A percentile compares a stretch with the other conserved stretches of the same genome.
Conservation (phyloP, 2,113 vertebrate species). For the Marcusenius ussheri region DNA sequence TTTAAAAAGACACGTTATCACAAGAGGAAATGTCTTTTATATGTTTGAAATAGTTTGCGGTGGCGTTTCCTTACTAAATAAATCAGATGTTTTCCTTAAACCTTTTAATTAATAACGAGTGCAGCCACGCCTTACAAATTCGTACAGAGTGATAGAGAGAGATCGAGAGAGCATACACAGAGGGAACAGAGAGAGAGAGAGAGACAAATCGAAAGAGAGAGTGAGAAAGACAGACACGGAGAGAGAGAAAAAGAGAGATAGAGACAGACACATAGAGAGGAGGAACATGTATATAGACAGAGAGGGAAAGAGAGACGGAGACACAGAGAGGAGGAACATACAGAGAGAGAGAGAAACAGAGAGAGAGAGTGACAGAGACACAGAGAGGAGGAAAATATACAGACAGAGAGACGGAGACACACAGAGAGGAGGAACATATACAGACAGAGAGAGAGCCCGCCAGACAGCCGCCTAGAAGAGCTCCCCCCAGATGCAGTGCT, state of each 20-base stretch:
- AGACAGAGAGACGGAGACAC: too few relatives aligned
- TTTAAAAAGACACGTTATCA: not conserved
- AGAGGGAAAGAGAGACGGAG: too few relatives aligned
- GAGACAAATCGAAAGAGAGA: too few relatives aligned
- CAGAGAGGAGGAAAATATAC: too few relatives aligned
- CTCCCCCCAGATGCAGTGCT: not conserved
- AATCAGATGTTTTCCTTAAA: not conserved
- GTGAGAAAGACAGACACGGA: not conserved
- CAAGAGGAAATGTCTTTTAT: not conserved
- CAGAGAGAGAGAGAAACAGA: rapidly evolving
- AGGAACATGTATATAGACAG: too few relatives aligned
- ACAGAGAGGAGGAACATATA: not conserved
- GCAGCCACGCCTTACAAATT: not conserved
- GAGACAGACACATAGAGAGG: too few relatives aligned
- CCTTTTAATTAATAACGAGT: not conserved
- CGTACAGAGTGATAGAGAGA: not conserved
- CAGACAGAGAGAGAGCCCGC: not conserved
- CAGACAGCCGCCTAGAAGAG: not conserved
- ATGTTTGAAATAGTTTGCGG: not conserved
- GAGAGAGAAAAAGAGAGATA: too few relatives aligned
- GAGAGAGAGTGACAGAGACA: too few relatives aligned
- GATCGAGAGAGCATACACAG: too few relatives aligned
- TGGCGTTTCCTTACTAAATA: not conserved
- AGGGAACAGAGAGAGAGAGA: not conserved
- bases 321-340: too few relatives aligned